Conservation (phyloP, 1,140 invertebrate genomes). For the Cylas formicarius region DNA sequence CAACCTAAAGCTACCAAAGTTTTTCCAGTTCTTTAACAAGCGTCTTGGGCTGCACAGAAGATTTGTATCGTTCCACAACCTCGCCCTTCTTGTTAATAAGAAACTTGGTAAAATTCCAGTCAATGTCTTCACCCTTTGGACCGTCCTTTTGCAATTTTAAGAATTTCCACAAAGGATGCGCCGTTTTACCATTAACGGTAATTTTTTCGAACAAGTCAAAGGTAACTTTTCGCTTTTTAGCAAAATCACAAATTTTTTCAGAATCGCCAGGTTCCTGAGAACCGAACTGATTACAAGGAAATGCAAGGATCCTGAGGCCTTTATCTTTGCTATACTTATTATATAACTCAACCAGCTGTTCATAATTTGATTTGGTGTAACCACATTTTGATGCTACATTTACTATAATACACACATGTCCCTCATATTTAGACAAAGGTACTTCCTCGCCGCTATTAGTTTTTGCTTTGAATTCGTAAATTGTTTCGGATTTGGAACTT, state of each 20-base stretch:
- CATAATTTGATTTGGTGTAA: constrained; percentile 70
- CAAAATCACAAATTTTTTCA: constrained; percentile 69
- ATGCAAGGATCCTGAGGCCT: constrained; percentile 72
- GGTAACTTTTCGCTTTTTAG: constrained; percentile 59
- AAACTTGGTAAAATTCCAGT: constrained; percentile 98
- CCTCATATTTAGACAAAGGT: constrained; percentile 63
- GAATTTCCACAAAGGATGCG: constrained; percentile 80
- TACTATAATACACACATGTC: constrained; percentile 65
- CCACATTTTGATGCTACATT: constrained; percentile 86
- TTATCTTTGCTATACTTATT: constrained; percentile 57
- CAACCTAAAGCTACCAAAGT: constrained; percentile 44
- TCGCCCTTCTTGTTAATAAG: constrained; percentile 79
- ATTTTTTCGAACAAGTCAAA: constrained; percentile 77
- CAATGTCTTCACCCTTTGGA: constrained; percentile 66
- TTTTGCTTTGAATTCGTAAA: constrained; percentile 69
- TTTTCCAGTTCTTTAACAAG: constrained; percentile 60
- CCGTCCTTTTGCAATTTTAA: constrained; percentile 48
- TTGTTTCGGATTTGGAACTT: constrained; percentile 25
- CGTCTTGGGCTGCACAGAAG: constrained; percentile 62
- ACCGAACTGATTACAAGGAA: constrained; percentile 90
- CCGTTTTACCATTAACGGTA: constrained; percentile 79
- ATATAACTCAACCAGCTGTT: constrained; percentile 64
- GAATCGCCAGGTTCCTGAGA: constrained; percentile 69
- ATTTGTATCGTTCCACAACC: constrained; percentile 72
- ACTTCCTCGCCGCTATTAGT: constrained; percentile 68